Conservation (phyloP, 2,113 vertebrate genomes). For the Sterrhoptilus dennistouni region DNA sequence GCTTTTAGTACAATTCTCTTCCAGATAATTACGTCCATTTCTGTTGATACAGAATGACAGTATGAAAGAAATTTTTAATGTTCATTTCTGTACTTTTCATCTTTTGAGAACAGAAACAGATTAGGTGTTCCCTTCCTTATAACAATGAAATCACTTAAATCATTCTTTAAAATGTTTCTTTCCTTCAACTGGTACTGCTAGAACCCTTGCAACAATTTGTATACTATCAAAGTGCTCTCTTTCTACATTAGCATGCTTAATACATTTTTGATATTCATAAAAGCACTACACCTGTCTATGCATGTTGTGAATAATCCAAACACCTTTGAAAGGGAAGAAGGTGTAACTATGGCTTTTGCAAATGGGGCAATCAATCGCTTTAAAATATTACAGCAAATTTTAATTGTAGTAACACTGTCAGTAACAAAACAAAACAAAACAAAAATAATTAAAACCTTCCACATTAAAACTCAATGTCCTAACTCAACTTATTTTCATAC, state of each 20-base stretch:
- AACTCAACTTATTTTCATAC: neutral
- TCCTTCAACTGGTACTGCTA: neutral
- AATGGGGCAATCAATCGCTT: neutral
- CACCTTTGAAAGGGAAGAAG: neutral
- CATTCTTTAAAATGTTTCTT: neutral
- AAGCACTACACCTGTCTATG: neutral
- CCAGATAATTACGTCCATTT: neutral
- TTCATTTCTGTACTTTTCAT: neutral
- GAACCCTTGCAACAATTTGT: neutral
- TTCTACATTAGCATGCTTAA: neutral
- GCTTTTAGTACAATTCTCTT: neutral
- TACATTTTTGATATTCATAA: neutral
- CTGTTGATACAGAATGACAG: neutral
- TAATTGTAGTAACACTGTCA: neutral
- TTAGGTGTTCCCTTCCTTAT: neutral
- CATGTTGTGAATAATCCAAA: neutral
- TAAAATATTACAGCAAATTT: neutral
- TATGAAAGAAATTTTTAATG: neutral
- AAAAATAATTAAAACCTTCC: neutral
- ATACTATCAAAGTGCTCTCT: neutral
- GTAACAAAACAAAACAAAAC: neutral
- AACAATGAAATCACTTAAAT: neutral
- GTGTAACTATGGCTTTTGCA: neutral
- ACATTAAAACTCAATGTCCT: neutral
- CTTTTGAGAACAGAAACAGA: neutral